Evolutionary conservation across 92 coral and sea anemone species (phyloP).

Genomic region (Plumapathes pennacea): DNA sequence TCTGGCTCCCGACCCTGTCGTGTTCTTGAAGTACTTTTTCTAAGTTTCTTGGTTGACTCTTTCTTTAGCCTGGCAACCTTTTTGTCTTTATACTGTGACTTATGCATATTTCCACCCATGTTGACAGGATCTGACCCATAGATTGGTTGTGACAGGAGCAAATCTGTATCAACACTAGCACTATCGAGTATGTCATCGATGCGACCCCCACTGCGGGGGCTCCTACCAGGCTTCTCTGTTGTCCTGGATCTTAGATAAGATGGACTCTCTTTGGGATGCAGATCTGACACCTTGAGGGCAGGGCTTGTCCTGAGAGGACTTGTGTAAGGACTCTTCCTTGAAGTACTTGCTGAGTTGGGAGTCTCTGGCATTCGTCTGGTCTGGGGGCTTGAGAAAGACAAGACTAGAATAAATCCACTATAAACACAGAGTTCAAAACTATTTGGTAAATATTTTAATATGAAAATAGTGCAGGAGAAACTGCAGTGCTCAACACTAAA

Average conservation of each 20-base stretch:
- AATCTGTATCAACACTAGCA: conserved; percentile 89
- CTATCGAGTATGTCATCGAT: conserved; percentile 74
- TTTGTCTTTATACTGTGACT: conserved; percentile 70
- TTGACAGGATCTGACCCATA: conserved; percentile 89
- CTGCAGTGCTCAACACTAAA: too few species aligned
- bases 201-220: conserved; percentile 9
- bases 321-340: conserved; percentile 16
- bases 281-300: conserved; percentile 71
- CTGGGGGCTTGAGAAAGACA: conserved; percentile 5
- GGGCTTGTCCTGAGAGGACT: conserved; percentile 32
- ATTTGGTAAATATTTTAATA: too few species aligned
- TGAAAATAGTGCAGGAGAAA: too few species aligned
- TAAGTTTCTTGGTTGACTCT: conserved; percentile 74
- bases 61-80: conserved; percentile 67
- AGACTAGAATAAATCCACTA: neutral
- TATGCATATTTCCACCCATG: conserved; percentile 92
- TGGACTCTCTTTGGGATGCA: conserved; percentile 28
- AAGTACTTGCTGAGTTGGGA: conserved; percentile 29
- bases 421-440: too few species aligned
- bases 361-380: conserved; percentile 17
- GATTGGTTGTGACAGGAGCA: conserved; percentile 81
- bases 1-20: conserved; percentile 33
- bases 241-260: conserved; percentile 27
- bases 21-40: conserved; percentile 60
- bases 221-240: conserved; percentile 22